These are phyloP conservation scores for Paragorgia papillata DNA, from an alignment of 92 coral and sea anemone genomes.

Conservation along the genomic window DNA sequence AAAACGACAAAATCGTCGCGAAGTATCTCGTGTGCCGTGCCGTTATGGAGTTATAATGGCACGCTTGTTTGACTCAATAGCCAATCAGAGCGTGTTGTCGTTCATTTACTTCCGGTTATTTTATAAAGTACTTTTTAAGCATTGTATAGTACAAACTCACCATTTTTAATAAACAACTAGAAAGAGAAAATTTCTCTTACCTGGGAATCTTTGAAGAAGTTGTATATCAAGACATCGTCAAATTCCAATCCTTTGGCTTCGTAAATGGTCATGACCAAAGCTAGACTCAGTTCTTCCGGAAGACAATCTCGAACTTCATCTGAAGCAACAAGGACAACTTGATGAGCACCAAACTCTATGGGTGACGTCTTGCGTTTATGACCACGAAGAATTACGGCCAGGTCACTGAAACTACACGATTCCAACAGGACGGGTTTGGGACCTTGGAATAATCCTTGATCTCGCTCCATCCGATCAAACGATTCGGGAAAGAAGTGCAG, in stretches of 20 bases:
- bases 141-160: too few relatives aligned
- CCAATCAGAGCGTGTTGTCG: too few relatives aligned
- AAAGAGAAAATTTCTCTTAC: too few relatives aligned
- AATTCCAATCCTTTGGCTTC: conserved; percentile 95
- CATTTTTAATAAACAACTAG: too few relatives aligned
- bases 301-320: conserved; percentile 81
- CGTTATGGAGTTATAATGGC: too few relatives aligned
- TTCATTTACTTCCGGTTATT: too few relatives aligned
- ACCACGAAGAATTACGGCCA: conserved; percentile 92
- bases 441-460: conserved; percentile 82
- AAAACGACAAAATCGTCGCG: too few relatives aligned
- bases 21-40: too few relatives aligned
- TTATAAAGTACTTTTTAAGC: too few relatives aligned
- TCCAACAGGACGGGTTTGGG: conserved; percentile 92
- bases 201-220: conserved; percentile 92
- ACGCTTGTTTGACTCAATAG: too few relatives aligned
- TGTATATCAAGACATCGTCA: conserved; percentile 90
- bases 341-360: conserved; percentile 96
- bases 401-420: conserved; percentile 87
- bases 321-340: conserved; percentile 86
- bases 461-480: conserved; percentile 78
- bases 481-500: conserved; percentile 83
- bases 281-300: conserved; percentile 90
- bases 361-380: conserved; percentile 78
- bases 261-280: conserved; percentile 84